Conservation (phyloP, 2,888 invertebrate species). For the Drosophila testacea region DNA sequence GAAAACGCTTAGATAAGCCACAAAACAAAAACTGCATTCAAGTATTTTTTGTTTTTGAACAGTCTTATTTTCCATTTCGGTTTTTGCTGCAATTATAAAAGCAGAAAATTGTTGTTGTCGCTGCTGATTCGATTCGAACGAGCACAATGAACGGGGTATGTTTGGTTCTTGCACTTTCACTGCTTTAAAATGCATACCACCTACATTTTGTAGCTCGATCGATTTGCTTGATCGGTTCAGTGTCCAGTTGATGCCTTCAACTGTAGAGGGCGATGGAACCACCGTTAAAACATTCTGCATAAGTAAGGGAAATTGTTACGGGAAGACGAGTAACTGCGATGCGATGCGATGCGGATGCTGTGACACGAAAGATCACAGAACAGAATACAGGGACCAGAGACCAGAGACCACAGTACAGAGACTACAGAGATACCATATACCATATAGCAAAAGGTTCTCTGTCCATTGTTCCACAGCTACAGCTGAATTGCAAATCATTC, state of each 20-base stretch:
- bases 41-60: conserved; percentile 3
- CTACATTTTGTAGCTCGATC: conserved; percentile 75
- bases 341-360: conserved; percentile 57
- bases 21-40: conserved; percentile 16
- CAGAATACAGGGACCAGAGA: conserved; percentile 10
- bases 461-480: conserved; percentile 77
- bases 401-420: background rate
- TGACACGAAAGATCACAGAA: conserved; percentile 7
- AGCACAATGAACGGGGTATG: conserved; percentile 61
- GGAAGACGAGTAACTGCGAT: conserved; percentile 63
- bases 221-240: conserved; percentile 59
- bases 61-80: background rate
- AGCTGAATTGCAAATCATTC: conserved; percentile 74
- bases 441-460: conserved; percentile 14
- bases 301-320: conserved; percentile 74
- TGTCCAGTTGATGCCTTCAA: conserved; percentile 49
- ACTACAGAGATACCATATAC: background rate
- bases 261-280: conserved; percentile 58
- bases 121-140: conserved; percentile 27
- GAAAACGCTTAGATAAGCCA: conserved; percentile 69
- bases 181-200: conserved; percentile 77
- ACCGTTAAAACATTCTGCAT: conserved; percentile 75
- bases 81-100: conserved; percentile 55
- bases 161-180: conserved; percentile 73
- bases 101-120: conserved; percentile 28